Percentiles rank a stretch among this genome's conserved stretches.
These are phyloP conservation scores for Watsonalla cultraria DNA, from an alignment of 2,888 invertebrate species.

Conservation along the genomic window DNA sequence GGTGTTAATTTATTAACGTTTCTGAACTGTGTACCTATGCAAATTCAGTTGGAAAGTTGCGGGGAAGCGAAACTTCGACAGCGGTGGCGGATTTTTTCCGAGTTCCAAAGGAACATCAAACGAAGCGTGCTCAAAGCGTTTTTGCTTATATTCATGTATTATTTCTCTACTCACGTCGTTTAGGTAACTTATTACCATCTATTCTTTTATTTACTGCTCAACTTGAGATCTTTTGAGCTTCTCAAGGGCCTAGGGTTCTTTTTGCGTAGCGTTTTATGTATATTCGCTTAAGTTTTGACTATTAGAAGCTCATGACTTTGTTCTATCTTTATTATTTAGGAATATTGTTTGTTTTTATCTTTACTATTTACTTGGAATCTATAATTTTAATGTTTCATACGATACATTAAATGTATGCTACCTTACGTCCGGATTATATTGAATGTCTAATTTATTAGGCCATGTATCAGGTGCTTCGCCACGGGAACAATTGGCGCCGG, in stretches of 20 bases:
- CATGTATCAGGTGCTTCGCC: too few relatives aligned
- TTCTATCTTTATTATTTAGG: too few relatives aligned
- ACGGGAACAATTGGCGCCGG: too few relatives aligned
- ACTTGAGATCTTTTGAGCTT: constrained; percentile 23
- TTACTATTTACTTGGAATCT: too few relatives aligned
- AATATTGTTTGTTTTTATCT: too few relatives aligned
- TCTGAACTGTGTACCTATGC: constrained; percentile 50
- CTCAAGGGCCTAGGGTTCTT: not conserved
- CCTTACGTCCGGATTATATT: too few relatives aligned
- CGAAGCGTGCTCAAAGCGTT: constrained; percentile 35
- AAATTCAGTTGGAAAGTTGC: constrained; percentile 39
- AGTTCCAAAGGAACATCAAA: constrained; percentile 60
- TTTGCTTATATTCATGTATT: constrained; percentile 56
- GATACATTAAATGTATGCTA: too few relatives aligned
- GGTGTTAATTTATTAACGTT: constrained; percentile 47
- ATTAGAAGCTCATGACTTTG: too few relatives aligned
- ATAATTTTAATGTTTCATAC: too few relatives aligned
- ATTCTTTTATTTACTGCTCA: constrained; percentile 38
- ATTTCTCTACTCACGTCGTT: constrained; percentile 39
- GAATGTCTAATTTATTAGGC: too few relatives aligned
- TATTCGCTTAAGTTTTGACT: not conserved
- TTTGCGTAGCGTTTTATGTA: not conserved
- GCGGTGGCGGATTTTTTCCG: constrained; percentile 35
- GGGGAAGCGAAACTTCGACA: constrained; percentile 26
- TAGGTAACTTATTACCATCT: constrained; percentile 44